Evolutionary conservation across 2,888 invertebrate species (phyloP), one percentile per base, ranked within the genome.

Genomic region (Anthophora plumipes): DNA sequence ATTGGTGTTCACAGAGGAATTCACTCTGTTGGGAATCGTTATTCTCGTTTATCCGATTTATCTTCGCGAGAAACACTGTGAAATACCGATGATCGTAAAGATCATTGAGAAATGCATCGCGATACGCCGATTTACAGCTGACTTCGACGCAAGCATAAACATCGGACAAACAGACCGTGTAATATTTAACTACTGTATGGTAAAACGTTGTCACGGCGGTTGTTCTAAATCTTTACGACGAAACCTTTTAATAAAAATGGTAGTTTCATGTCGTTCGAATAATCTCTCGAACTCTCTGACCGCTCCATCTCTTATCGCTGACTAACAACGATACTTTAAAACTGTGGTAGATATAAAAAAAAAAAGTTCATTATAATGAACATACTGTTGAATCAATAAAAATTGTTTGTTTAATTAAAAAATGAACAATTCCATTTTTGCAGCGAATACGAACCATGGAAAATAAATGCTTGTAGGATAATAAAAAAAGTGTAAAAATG

Each of bases 21-120:
- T 22, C 54, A 39, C 48, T 61, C 39, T 43, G n/a, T 43, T 52
- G 75, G 46, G 63, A 80, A 79, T 82, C 74, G 68, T 59, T 80
- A 75, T 75, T 52, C 68, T 31, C 60, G 78, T 79, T n/a, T 80
- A 75, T 68, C 75, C 68, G 75, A 80, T 82, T 59, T 71, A 63
- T 74, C 81, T 60, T 60, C 50, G 39, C 55, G 41, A 14, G 50
- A 52, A 52, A 73, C 63, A 75, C 68, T 57, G 48, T 43, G 12
- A n/a, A n/a, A 41, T 11, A 50, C 25, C 50, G 68, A 31, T 31
- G 79, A 57, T 79, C 79, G 71, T 72, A 80, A 82, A 82, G 52
- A 68, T 52, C 43, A n/a, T 59, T 72, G 75, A 79, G 79, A 61
- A 80, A 72, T 80, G 81, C 77, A 83, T 85, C 80, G 66, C 76